Evolutionary conservation across 2,888 invertebrate species (phyloP), one percentile per base, ranked within the genome.

Genomic region (Amitus sp.): DNA sequence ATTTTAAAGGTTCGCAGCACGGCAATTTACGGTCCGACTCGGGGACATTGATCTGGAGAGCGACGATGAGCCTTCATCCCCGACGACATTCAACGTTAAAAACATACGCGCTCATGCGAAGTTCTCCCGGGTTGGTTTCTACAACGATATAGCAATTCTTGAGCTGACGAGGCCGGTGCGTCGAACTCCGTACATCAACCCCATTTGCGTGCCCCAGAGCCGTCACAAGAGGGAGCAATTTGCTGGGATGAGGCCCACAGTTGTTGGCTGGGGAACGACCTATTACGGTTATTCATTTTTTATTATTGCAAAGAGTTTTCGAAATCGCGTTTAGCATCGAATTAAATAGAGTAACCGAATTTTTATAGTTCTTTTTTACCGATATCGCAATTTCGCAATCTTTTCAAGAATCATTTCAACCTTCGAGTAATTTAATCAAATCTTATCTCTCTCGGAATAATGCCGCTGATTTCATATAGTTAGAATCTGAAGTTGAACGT

Each of bases 251-350:
- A 86, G 88, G 68, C 93, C 93, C 0, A 94, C 95, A 0, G 95
- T 96, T 1, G 94, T 95, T 12, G 96, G 96, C 6, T 96, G 95
- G 95, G 96, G 95, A 27, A 94, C 94, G 17, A 94, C 94, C 0
- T 89, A 88, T 74, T 95, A 95, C 76, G 95, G 87, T 87, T 74
- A 76, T 54, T 43, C 13, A 23, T 23, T 3, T 23, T 23, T 23
- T 23, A 5, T 23, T 7, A 7, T 23, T 23, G 23, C 23, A 23
- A 23, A n/a, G n/a, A n/a, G n/a, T n/a, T n/a, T n/a, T n/a, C n/a
- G n/a, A n/a, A n/a, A n/a, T n/a, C n/a, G n/a, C n/a, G n/a, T n/a
- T n/a, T n/a, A n/a, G n/a, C n/a, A n/a, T n/a, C n/a, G n/a, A n/a
- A n/a, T n/a, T n/a, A n/a, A n/a, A n/a, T n/a, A n/a, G n/a, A n/a